A percentile compares a stretch with the other conserved stretches of the same genome.
Evolutionary conservation across 1,140 invertebrate genomes (phyloP).

Genomic region (Drosophila sp.): DNA sequence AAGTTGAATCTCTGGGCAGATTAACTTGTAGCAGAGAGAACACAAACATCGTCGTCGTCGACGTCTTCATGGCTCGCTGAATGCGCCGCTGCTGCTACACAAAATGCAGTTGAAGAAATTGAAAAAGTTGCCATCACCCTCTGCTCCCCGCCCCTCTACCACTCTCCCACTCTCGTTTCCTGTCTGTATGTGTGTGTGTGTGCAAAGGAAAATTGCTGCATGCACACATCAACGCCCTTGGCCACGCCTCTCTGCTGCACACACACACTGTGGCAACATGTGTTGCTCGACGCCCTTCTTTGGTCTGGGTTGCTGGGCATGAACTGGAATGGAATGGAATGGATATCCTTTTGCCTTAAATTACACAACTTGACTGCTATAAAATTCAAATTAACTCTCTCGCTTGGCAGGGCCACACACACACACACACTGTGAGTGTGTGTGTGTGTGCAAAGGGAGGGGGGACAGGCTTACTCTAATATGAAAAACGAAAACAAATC

Average conservation of each 20-base stretch:
- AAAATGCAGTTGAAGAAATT: slow-evolving; percentile 76
- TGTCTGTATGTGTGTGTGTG: slow-evolving; percentile 13
- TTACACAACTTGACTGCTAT: slow-evolving; percentile 80
- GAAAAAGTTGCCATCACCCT: slow-evolving; percentile 62
- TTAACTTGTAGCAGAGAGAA: slow-evolving; percentile 67
- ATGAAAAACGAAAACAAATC: slow-evolving; percentile 76
- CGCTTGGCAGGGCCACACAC: slow-evolving; percentile 19
- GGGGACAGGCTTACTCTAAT: slow-evolving; percentile 40
- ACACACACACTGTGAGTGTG: too few relatives aligned
- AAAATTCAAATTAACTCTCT: slow-evolving; percentile 79
- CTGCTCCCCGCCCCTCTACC: slow-evolving; percentile 9
- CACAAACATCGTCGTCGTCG: slow-evolving; percentile 47
- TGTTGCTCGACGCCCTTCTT: slow-evolving; percentile 62
- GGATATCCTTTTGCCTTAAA: slow-evolving; percentile 51
- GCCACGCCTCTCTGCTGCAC: slow-evolving; percentile 45
- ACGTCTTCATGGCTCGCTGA: background rate
- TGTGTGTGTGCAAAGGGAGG: too few relatives aligned
- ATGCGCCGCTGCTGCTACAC: background rate
- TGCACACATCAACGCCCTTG: slow-evolving; percentile 27
- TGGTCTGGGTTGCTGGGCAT: background rate
- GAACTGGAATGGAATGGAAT: slow-evolving; percentile 16
- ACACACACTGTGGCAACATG: slow-evolving; percentile 56
- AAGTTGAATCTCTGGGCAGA: slow-evolving; percentile 72
- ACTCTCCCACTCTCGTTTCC: slow-evolving; percentile 3
- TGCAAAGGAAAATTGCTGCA: slow-evolving; percentile 54